phyloP scores from a whole-genome alignment of 2,113 vertebrate species.

The Rostratula benghalensis region DNA sequence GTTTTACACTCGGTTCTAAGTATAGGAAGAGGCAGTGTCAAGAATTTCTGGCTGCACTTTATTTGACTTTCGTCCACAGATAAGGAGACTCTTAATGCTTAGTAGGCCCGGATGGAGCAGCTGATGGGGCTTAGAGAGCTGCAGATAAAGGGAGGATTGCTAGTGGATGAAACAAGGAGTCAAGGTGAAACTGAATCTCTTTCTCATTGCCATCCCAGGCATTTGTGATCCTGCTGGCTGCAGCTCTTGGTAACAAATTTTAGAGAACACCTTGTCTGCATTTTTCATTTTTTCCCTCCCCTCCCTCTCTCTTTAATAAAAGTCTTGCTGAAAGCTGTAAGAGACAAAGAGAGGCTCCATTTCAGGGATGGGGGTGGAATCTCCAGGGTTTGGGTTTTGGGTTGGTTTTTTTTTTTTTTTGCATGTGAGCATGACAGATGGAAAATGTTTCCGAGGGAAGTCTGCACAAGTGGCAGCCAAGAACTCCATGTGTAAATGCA shows the following conservation, averaged over 20 bases:
- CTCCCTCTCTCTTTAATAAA: not conserved
- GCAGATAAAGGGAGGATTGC: not conserved
- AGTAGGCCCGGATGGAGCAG: not conserved
- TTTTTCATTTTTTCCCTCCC: not conserved
- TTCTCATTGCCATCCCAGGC: not conserved
- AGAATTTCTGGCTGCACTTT: not conserved
- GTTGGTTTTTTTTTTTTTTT: not conserved
- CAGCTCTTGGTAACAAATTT: not conserved
- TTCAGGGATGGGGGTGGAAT: not conserved
- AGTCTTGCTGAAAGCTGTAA: not conserved
- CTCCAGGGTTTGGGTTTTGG: not conserved
- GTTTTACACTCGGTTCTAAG: not conserved
- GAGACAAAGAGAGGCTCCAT: not conserved
- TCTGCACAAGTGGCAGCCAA: slow-evolving; percentile 28
- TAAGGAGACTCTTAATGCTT: not conserved
- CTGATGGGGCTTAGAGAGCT: not conserved
- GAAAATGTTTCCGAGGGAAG: slow-evolving; percentile 36
- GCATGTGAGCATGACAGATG: slow-evolving; percentile 15
- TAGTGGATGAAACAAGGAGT: not conserved
- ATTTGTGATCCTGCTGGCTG: not conserved
- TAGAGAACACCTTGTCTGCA: not conserved
- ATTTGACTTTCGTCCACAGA: not conserved
- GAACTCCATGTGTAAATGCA: slow-evolving; percentile 28
- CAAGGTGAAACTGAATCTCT: not conserved
- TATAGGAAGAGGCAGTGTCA: not conserved